Base-by-base conservation (phyloP, 2,113 vertebrate genomes). In the Machaerirhynchus nigripectus region DNA sequence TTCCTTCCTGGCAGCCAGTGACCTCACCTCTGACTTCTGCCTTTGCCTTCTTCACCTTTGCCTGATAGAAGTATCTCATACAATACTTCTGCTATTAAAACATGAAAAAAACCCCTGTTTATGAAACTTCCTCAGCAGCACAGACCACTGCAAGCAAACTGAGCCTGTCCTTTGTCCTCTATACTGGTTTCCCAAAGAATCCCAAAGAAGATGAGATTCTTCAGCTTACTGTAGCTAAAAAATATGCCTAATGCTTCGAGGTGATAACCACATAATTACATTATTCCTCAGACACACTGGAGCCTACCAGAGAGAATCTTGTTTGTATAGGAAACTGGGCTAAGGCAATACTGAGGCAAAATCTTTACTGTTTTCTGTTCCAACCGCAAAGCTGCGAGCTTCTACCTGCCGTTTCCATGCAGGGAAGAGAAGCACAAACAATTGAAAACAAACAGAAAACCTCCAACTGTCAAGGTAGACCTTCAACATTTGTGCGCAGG, bases 261-360 rank as follows among this genome's bases (percentile, higher is more conserved):
- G 93, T 96, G 89, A 95, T 95, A 95, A 93, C 79, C 79, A 77
- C 69, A 49, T 70, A 95, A 93, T 84, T 93, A 92, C 81, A 89
- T 93, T 35, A 89, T 89, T 74, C 86, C 80, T 91, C 76, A 95
- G 95, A 95, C 95, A 95, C 55, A 56, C 60, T 77, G 94, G 94
- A 96, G 95, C 94, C 95, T 92, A 74, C 80, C 44, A 65, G 74
- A 63, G 64, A 17, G 33, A 90, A 40, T 59, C 49, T 91, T 96
- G 93, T 97, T 96, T 97, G 86, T 89, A 21, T 92, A 95, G 89
- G 89, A 95, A 92, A 59, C 47, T 21, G 56, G 42, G 42, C 31
- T 95, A 95, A 67, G 60, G 50, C 83, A 86, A 69, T 17, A 39
- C 57, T 14, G 44, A 88, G 52, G 86, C 81, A 90, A 63, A 80